Evolutionary conservation across 2,113 vertebrate species (phyloP), one percentile per base, ranked within the genome.

Genomic region (Tetraodon nigroviridis): DNA sequence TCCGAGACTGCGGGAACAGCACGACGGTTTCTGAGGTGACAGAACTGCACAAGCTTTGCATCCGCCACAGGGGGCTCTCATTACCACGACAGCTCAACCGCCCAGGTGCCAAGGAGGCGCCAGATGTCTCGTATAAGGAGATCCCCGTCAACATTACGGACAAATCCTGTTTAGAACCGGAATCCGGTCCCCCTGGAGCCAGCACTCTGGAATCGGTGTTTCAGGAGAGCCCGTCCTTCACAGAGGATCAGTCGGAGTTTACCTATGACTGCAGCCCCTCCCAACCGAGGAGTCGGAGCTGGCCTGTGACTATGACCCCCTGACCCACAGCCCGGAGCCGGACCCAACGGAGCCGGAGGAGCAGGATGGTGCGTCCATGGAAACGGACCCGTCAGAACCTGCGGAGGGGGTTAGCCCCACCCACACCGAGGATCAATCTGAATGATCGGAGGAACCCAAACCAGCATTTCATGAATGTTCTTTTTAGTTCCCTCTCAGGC

Each of bases 31-130:
- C 93, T 0, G 97, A 98, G 77, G 94, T 96, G 71, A 95, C 97
- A 0, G 95, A 97, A 73, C 91, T 98, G 50, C 94, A 84, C 69
- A 95, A 95, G 81, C 88, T 99, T 71, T 99, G 97, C 93, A 92
- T 94, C 55, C 92, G 94, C 58, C 93, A 93, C 82, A 91, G 91
- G 76, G 93, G 90, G 61, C 92, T 95, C 2, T 83, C 91, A 45
- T 90, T 97, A 69, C 97, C 96, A 47, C 88, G 91, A 3, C 94
- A 96, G 73, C 92, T 90, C 17, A 88, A 92, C 22, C 94, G 89
- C 15, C 89, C 92, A 0, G 90, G 93, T 16, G 90, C 87, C 0
- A 73, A 78, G 51, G 87, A 94, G 0, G 78, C 86, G 42, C 53
- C 78, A 8, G 84, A 85, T 58, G 55, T 83, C 44, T 2, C 49